Conservation (phyloP, 2,888 invertebrate genomes). For the Molorchus minor region DNA sequence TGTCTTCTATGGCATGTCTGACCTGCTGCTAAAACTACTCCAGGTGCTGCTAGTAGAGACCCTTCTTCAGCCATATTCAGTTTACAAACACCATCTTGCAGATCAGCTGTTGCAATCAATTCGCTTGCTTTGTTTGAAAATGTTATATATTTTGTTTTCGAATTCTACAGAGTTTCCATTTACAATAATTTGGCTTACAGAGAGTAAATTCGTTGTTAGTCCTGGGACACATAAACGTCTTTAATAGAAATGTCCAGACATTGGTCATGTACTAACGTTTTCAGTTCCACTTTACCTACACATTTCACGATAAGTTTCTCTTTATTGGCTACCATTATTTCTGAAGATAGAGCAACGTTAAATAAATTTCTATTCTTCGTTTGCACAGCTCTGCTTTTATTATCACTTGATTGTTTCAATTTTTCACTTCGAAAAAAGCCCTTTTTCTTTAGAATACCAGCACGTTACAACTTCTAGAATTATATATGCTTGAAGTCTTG, state of each 20-base stretch:
- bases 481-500: no score
- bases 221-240: slow-evolving; percentile 3
- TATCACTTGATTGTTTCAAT: background rate
- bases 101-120: no score
- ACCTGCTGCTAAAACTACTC: slow-evolving; percentile 2
- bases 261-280: background rate
- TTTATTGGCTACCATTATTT: slow-evolving; percentile 3
- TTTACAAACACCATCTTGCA: background rate
- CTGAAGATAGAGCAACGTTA: no score
- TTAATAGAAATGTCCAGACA: background rate
- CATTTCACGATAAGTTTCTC: slow-evolving; percentile 2
- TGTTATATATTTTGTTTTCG: background rate
- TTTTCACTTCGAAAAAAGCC: background rate
- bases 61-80: background rate
- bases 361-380: no score
- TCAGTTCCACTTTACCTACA: background rate
- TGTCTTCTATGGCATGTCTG: slow-evolving; percentile 1
- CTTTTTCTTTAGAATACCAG: background rate
- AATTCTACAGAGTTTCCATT: background rate
- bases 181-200: slow-evolving; percentile 2
- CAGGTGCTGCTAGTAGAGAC: no score
- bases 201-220: slow-evolving; percentile 1
- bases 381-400: background rate
- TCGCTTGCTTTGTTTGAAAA: no score
- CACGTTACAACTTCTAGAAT: no score